Percentiles rank a stretch among this genome's conserved stretches.
Evolutionary conservation across 2,797 vertebrate species (phyloP).

Genomic region (Coregonus ussuriensis): DNA sequence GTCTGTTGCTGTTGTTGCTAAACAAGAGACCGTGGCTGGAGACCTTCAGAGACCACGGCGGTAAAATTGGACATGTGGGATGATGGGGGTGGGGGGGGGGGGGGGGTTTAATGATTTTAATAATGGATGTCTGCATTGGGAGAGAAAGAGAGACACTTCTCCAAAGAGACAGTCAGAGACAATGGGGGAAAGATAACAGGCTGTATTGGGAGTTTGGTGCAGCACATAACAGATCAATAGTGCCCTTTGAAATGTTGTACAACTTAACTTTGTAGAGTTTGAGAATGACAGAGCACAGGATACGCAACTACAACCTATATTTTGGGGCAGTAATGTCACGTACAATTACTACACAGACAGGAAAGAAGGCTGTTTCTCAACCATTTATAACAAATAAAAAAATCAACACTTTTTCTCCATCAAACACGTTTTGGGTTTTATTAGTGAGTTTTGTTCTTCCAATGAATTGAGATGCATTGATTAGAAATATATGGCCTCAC

Average conservation of each 20-base stretch:
- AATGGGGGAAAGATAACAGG: background rate
- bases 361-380: background rate
- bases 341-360: background rate
- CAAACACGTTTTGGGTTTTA: slow-evolving; percentile 47
- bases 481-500: slow-evolving; percentile 51
- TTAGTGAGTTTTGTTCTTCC: slow-evolving; percentile 35
- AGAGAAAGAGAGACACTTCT: background rate
- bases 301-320: background rate
- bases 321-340: background rate
- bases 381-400: background rate
- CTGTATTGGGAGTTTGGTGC: background rate
- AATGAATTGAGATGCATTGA: slow-evolving; percentile 49
- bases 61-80: slow-evolving; percentile 67
- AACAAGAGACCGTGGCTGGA: slow-evolving; percentile 52
- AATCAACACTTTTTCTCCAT: slow-evolving; percentile 11
- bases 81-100: slow-evolving; percentile 29
- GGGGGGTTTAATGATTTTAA: slow-evolving; percentile 46
- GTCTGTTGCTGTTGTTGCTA: slow-evolving; percentile 54
- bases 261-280: background rate
- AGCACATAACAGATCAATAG: background rate
- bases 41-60: slow-evolving; percentile 45
- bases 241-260: background rate
- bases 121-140: background rate
- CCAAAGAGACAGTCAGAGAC: background rate
- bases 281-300: background rate